phyloP scores from a whole-genome alignment of 2,797 vertebrate species.

The Mormyrus proboscirostris region DNA sequence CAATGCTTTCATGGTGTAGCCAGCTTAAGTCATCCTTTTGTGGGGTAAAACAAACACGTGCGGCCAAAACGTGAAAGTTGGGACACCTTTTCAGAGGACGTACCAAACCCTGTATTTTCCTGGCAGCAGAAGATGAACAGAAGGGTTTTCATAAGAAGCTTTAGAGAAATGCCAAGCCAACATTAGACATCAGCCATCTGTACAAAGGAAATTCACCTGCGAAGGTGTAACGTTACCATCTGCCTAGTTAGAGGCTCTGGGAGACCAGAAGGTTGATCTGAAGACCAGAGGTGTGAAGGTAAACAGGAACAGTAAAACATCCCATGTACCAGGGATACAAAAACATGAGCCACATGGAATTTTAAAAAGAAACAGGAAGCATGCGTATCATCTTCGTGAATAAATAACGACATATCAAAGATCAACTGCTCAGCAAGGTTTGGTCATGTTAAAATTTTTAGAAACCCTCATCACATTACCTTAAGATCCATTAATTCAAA shows the following conservation, averaged over 20 bases:
- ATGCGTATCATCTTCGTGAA: neutral
- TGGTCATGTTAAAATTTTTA: neutral
- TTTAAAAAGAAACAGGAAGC: neutral
- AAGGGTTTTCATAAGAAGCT: neutral
- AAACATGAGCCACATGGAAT: neutral
- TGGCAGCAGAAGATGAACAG: neutral
- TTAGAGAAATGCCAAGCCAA: neutral
- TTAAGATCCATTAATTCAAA: neutral
- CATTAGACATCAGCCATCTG: neutral
- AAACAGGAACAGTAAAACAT: neutral
- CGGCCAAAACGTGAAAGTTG: neutral
- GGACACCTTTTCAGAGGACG: neutral
- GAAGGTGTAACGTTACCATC: neutral
- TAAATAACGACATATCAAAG: neutral
- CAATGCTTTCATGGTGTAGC: neutral
- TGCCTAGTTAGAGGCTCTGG: neutral
- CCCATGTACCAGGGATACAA: neutral
- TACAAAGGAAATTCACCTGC: neutral
- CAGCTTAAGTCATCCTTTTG: neutral
- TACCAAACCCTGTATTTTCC: neutral
- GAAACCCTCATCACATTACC: constrained; percentile 1
- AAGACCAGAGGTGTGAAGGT: neutral
- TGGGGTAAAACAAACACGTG: neutral
- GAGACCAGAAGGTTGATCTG: neutral
- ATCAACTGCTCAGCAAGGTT: neutral